Evolutionary conservation across 1,140 invertebrate species (phyloP).

Genomic region (Sycobia sp.): DNA sequence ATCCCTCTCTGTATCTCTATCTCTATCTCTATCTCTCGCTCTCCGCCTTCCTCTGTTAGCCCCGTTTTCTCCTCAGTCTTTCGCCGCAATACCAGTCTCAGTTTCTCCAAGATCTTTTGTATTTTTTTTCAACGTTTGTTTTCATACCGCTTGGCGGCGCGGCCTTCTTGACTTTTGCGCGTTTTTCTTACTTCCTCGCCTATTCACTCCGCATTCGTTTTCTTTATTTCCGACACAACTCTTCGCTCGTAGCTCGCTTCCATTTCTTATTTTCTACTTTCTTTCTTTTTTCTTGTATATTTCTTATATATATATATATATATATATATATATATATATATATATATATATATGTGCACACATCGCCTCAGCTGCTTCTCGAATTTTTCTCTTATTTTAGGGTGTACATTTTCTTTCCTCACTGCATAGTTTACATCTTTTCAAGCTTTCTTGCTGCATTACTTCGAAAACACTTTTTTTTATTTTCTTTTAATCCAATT

Average conservation of each 20-base stretch:
- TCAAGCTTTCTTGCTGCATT: not conserved
- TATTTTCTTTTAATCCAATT: not conserved
- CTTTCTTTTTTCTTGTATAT: too few species aligned
- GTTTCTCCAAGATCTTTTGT: slow-evolving; percentile 18
- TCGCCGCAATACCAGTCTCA: too few species aligned
- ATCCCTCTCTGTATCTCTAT: too few species aligned
- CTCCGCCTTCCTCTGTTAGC: too few species aligned
- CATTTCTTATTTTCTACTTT: slow-evolving; percentile 9
- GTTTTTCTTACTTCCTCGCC: slow-evolving; percentile 29
- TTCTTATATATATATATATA: too few species aligned
- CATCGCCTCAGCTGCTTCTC: not conserved
- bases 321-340: too few species aligned
- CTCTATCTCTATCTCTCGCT: too few species aligned
- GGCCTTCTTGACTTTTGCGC: slow-evolving; percentile 19
- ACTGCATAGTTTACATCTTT: slow-evolving; percentile 20
- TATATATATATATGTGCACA: too few species aligned
- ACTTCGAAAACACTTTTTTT: not conserved
- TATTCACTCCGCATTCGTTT: slow-evolving; percentile 26
- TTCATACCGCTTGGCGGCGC: not conserved
- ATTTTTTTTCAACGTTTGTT: not conserved
- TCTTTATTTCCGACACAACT: slow-evolving; percentile 28
- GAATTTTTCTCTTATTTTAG: not conserved
- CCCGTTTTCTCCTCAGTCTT: not conserved
- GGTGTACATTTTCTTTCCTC: not conserved
- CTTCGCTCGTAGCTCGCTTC: slow-evolving; percentile 4